phyloP scores from a whole-genome alignment of 2,888 invertebrate species.

The Orgyia antiqua region DNA sequence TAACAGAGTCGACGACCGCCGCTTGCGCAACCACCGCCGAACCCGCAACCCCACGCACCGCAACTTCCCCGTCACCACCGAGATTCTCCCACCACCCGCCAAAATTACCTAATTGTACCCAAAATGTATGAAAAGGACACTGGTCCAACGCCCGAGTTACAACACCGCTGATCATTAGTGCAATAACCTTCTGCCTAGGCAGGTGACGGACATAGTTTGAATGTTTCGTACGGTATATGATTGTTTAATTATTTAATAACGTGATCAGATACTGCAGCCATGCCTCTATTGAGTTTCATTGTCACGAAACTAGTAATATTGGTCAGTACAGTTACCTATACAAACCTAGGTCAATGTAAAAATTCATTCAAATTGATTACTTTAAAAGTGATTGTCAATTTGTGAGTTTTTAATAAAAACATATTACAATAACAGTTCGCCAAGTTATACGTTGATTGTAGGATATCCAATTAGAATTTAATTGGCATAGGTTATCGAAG shows the following conservation, averaged over 20 bases:
- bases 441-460: neutral
- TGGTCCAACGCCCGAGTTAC: conserved; percentile 59
- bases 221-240: conserved; percentile 33
- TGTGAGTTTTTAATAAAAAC: neutral
- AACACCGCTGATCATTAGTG: conserved; percentile 59
- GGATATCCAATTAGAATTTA: conserved; percentile 15
- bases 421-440: neutral
- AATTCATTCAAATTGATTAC: conserved; percentile 4
- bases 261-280: conserved; percentile 29
- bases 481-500: conserved; percentile 21
- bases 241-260: conserved; percentile 49
- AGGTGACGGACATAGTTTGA: conserved; percentile 43
- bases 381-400: conserved; percentile 3
- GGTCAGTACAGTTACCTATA: conserved; percentile 11
- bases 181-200: conserved; percentile 62
- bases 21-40: conserved; percentile 69
- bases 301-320: conserved; percentile 5
- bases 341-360: conserved; percentile 26
- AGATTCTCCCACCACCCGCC: conserved; percentile 43
- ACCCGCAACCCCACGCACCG: conserved; percentile 70
- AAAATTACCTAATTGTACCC: conserved; percentile 71
- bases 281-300: conserved; percentile 16
- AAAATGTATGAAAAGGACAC: conserved; percentile 72
- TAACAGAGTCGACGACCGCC: conserved; percentile 76
- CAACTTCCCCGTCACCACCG: conserved; percentile 44